Conservation (phyloP, 2,113 vertebrate species). For the Phaethon lepturus region DNA sequence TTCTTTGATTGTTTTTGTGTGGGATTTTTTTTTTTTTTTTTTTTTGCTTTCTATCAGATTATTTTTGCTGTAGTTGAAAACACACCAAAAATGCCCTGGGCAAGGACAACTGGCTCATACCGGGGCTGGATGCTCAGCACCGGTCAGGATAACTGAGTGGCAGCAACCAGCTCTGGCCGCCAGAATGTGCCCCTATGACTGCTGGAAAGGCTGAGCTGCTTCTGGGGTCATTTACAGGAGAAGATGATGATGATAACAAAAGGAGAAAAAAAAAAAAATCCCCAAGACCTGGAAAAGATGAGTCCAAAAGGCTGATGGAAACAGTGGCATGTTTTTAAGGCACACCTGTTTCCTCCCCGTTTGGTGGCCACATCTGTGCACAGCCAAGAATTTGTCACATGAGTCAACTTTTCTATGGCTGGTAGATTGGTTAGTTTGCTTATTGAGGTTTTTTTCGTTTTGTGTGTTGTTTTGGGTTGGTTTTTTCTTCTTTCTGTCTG, state of each 20-base stretch:
- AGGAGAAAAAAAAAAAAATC: neutral
- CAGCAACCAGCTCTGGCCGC: neutral
- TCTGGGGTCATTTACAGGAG: neutral
- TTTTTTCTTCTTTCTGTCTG: too few relatives aligned
- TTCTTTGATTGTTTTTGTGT: neutral
- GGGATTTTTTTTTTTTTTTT: fast-evolving
- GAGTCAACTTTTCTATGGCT: neutral
- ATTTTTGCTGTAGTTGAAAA: neutral
- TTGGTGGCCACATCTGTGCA: neutral
- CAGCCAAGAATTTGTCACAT: neutral
- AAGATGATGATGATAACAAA: neutral
- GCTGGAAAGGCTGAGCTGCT: neutral
- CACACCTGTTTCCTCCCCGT: neutral
- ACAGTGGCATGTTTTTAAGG: neutral
- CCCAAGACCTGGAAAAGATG: neutral
- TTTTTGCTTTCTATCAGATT: neutral
- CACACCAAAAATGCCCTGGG: neutral
- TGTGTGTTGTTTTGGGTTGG: neutral
- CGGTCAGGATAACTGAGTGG: neutral
- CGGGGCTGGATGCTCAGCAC: neutral
- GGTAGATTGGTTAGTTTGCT: neutral
- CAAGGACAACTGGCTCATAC: neutral
- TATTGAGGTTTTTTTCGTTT: neutral
- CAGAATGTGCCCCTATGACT: neutral
- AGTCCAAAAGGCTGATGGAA: neutral